Conservation (phyloP, 2,113 vertebrate species). For the Zapus hudsonius region DNA sequence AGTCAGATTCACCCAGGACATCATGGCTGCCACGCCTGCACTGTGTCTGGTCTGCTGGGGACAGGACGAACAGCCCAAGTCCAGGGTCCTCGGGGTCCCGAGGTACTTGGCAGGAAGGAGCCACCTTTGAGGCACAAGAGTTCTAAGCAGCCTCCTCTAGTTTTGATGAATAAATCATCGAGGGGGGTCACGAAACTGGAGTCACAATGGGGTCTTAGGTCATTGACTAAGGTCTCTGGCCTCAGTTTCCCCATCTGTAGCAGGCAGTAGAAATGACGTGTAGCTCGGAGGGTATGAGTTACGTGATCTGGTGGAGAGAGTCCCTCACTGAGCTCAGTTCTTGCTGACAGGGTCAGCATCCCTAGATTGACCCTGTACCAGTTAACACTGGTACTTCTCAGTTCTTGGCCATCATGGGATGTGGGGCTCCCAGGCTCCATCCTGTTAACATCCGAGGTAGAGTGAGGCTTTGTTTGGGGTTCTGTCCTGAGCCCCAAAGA, state of each 20-base stretch:
- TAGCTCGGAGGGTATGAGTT: accelerated
- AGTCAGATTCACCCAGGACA: constrained; percentile 81
- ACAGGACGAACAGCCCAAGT: accelerated
- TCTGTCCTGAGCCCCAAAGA: accelerated
- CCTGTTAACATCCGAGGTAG: accelerated
- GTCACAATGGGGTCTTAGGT: not conserved
- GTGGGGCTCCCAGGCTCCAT: accelerated
- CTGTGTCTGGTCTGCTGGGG: accelerated
- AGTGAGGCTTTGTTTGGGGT: too few species aligned
- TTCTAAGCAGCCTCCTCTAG: not conserved
- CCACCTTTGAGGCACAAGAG: accelerated
- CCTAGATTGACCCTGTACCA: accelerated
- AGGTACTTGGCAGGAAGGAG: accelerated
- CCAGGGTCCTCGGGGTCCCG: accelerated
- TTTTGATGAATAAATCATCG: not conserved
- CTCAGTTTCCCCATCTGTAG: not conserved
- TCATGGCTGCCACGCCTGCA: constrained; percentile 27
- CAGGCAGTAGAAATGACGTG: accelerated
- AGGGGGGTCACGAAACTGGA: not conserved
- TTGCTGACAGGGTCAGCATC: accelerated
- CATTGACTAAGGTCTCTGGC: accelerated
- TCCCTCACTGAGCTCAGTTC: accelerated
- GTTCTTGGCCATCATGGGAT: too few species aligned
- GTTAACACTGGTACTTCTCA: not conserved
- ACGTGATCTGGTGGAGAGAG: accelerated